Conservation (phyloP, 2,113 vertebrate genomes). For the Gambusia affinis region DNA sequence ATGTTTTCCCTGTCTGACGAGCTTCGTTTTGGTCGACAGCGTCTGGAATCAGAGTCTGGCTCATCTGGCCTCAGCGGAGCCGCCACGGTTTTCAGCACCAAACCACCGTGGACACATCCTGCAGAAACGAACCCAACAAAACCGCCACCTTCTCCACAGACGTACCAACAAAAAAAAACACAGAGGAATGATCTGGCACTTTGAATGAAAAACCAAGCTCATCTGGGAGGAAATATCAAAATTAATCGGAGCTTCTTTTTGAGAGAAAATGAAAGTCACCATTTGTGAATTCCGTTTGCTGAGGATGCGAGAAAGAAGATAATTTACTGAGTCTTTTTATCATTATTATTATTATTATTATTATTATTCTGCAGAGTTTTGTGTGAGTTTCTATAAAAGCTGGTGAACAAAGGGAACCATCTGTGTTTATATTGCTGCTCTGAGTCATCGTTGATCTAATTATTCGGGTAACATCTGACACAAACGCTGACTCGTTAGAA, state of each 20-base stretch:
- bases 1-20: constrained; percentile 4
- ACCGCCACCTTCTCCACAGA: background rate
- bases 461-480: background rate
- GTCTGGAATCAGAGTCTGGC: constrained; percentile 6
- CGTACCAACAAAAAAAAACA: background rate
- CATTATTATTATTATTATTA: too few relatives aligned
- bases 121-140: constrained; percentile 30
- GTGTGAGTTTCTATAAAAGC: constrained; percentile 30
- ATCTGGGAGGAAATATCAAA: background rate
- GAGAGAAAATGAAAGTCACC: background rate
- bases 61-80: constrained; percentile 20
- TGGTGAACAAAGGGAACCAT: constrained; percentile 18
- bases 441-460: constrained; percentile 54
- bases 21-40: constrained; percentile 5
- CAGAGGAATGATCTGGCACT: background rate
- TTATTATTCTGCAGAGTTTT: background rate
- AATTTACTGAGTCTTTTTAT: background rate
- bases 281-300: background rate
- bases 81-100: constrained; percentile 30
- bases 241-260: background rate
- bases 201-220: background rate
- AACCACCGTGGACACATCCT: constrained; percentile 35
- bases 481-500: constrained; percentile 25
- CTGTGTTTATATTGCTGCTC: constrained; percentile 42
- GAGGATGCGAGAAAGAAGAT: background rate